Percentiles rank a stretch among this genome's conserved stretches.
Conservation (phyloP, 2,113 vertebrate genomes). For the Neopipo cinnamomea region DNA sequence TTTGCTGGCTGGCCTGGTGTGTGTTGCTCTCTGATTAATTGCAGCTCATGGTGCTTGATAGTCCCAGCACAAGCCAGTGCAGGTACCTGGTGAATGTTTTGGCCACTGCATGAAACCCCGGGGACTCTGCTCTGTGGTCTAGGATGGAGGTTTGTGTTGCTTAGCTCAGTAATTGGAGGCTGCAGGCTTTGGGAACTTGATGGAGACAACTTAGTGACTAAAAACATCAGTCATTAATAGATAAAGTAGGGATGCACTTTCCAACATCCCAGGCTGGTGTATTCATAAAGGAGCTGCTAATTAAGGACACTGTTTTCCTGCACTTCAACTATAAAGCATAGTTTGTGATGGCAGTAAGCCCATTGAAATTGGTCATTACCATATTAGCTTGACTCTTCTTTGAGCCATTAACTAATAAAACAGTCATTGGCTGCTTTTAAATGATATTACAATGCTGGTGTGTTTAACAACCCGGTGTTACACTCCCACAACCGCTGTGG, state of each 20-base stretch:
- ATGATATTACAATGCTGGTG: neutral
- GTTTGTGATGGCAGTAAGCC: conserved; percentile 41
- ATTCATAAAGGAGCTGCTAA: conserved; percentile 54
- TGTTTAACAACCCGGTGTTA: neutral
- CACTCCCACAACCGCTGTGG: neutral
- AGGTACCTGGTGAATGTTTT: neutral
- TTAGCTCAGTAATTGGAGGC: neutral
- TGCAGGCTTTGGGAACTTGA: conserved; percentile 6
- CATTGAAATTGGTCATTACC: conserved; percentile 62
- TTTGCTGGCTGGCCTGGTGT: neutral
- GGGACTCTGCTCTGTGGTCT: neutral
- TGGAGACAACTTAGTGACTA: neutral
- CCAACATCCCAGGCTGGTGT: neutral
- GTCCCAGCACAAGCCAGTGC: neutral
- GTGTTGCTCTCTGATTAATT: neutral
- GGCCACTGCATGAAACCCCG: neutral
- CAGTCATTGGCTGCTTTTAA: conserved; percentile 65
- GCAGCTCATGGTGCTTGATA: neutral
- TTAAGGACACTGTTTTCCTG: conserved; percentile 47
- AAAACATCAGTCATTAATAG: neutral
- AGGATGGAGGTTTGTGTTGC: neutral
- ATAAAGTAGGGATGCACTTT: neutral
- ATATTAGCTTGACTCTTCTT: conserved; percentile 50
- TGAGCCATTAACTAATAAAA: conserved; percentile 68
- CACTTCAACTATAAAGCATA: conserved; percentile 42